These are phyloP conservation scores for Hydropotes inermis DNA, from an alignment of 2,113 vertebrate genomes.

Conservation along the genomic window DNA sequence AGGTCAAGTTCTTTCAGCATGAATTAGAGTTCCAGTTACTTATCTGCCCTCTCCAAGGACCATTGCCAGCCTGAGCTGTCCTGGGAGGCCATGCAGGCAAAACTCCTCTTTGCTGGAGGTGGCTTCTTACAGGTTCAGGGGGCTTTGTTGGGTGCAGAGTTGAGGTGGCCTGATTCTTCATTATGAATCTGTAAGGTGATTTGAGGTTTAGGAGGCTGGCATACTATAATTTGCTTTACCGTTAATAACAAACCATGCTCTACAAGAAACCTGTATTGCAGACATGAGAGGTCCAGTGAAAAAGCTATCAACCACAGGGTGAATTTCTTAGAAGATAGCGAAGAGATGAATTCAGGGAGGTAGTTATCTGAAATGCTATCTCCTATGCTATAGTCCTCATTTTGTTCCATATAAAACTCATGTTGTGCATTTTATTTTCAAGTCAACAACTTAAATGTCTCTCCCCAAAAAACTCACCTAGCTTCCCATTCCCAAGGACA, in stretches of 20 bases:
- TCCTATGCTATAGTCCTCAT: neutral
- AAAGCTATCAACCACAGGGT: neutral
- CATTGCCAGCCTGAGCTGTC: neutral
- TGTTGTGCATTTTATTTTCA: neutral
- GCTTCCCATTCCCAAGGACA: neutral
- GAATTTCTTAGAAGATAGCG: neutral
- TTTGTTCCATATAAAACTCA: neutral
- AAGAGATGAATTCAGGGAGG: neutral
- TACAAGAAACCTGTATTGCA: slow-evolving; percentile 53
- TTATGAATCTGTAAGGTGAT: neutral
- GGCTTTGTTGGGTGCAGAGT: neutral
- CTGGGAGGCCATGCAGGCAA: neutral
- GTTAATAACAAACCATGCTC: slow-evolving; percentile 62
- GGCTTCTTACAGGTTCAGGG: neutral
- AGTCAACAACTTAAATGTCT: slow-evolving; percentile 23
- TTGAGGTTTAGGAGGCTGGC: slow-evolving; percentile 26
- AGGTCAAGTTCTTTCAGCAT: slow-evolving; percentile 19
- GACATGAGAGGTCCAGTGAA: neutral
- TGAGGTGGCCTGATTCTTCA: neutral
- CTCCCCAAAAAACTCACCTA: slow-evolving; percentile 48
- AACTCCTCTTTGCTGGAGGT: neutral
- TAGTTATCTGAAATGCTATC: neutral
- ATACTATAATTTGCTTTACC: neutral
- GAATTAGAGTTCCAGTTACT: neutral
- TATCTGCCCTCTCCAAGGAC: neutral